Percentiles rank a stretch among this genome's conserved stretches.
Evolutionary conservation across 2,797 vertebrate species (phyloP).

Genomic region (Melanotaenia pygmaea): DNA sequence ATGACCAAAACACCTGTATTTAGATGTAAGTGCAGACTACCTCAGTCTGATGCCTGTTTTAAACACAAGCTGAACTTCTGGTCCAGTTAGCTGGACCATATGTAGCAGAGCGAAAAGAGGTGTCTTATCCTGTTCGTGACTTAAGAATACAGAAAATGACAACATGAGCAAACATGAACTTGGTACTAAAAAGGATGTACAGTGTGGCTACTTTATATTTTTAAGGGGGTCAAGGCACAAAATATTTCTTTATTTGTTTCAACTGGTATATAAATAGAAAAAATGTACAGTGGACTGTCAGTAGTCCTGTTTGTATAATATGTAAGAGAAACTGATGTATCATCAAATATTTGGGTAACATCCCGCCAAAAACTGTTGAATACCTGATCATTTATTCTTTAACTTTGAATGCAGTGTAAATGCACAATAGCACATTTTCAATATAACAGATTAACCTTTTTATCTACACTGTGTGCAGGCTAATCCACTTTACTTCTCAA

Average conservation of each 20-base stretch:
- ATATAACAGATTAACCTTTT: neutral
- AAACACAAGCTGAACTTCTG: neutral
- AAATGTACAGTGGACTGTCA: neutral
- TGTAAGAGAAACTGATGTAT: no score
- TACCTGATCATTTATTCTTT: no score
- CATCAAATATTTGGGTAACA: no score
- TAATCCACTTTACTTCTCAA: neutral
- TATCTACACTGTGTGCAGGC: neutral
- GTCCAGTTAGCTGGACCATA: neutral
- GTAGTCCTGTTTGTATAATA: no score
- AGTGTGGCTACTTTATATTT: neutral
- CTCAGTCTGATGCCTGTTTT: neutral
- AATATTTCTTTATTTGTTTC: neutral
- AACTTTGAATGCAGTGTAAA: no score
- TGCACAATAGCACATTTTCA: neutral
- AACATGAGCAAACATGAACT: no score
- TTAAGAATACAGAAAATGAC: no score
- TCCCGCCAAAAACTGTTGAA: no score
- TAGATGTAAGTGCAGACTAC: neutral
- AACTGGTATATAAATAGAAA: no score
- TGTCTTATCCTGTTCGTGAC: no score
- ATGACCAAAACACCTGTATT: neutral
- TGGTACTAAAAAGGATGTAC: neutral
- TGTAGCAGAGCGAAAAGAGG: neutral
- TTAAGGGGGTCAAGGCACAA: neutral